Base-by-base conservation (phyloP, 2,113 vertebrate genomes). In the Pardalotus punctatus region DNA sequence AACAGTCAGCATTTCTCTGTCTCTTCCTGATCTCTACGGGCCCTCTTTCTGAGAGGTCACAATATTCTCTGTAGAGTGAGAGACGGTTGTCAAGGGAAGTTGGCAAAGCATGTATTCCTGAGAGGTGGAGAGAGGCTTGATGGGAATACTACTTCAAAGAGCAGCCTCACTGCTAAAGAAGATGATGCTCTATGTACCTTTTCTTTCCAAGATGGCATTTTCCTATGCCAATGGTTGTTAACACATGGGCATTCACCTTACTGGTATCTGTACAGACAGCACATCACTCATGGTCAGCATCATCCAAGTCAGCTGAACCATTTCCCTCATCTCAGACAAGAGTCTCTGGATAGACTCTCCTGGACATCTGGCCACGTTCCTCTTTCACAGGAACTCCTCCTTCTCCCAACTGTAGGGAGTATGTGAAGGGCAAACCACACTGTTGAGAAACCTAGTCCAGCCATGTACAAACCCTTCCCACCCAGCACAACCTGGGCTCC, bases 211-310 rank as follows among this genome's bases (percentile, higher is more conserved):
- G 29, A 47, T 0, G 1, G 57, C 36, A 73, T 94, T 90, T 94
- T 90, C 58, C 70, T 86, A 91, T 79, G 81, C 57, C 74, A 72
- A 23, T 11, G 14, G 50, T 73, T 85, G 78, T 91, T 94, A 94
- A 84, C 53, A 81, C 82, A 65, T 0, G 2, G 67, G 56, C 66
- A 84, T 67, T 81, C 57, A 11, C 64, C 74, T 89, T 93, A 50
- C 36, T 57, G 42, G 86, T 96, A 95, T 92, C 90, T 76, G 82
- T 43, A 81, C 90, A 58, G 94, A 95, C 94, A 92, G 88, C 80
- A 78, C 81, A 88, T 97, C 95, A 57, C 54, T 95, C 92, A 93
- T 17, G 27, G 81, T 95, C 95, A 97, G 74, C 21, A 2, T 95
- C 96, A 95, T n/a, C 61, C 36, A 89, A 40, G 13, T 83, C 86